Evolutionary conservation across 2,113 vertebrate species (phyloP).

Genomic region (Vombatus ursinus): DNA sequence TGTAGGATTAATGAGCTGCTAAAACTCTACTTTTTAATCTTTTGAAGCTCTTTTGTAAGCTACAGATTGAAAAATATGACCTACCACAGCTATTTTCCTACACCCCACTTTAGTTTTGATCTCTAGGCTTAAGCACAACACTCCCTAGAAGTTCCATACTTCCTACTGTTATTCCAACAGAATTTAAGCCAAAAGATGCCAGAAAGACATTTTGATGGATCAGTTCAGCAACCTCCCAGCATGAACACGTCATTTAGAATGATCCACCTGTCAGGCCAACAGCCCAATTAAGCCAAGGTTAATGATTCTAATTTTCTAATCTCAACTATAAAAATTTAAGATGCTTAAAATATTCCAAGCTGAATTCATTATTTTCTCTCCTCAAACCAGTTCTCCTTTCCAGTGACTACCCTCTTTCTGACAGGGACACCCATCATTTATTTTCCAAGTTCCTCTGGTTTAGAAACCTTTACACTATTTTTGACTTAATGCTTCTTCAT

Average conservation of each 20-base stretch:
- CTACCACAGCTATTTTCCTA: conserved; percentile 18
- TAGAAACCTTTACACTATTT: not conserved
- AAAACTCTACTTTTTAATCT: conserved; percentile 34
- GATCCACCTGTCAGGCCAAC: not conserved
- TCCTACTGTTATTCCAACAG: conserved; percentile 3
- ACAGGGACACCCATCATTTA: not conserved
- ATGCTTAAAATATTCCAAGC: conserved; percentile 1
- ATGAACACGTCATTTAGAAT: not conserved
- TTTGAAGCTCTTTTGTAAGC: conserved; percentile 42
- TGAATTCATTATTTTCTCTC: conserved; percentile 22
- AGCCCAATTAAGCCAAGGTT: conserved; percentile 2
- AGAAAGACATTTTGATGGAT: conserved; percentile 27
- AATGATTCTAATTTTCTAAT: conserved; percentile 55
- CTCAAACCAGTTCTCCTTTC: conserved; percentile 7
- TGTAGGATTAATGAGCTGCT: conserved; percentile 61
- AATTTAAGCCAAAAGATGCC: conserved; percentile 25
- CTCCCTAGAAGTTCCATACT: not conserved
- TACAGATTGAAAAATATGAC: conserved; percentile 12
- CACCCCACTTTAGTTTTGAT: not conserved
- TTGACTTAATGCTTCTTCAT: not conserved
- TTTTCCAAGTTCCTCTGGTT: not conserved
- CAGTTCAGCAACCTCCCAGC: conserved; percentile 8
- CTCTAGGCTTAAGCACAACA: not conserved
- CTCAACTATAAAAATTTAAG: conserved; percentile 5
- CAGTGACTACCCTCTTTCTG: not conserved